These are phyloP conservation scores for Albula goreensis DNA, from an alignment of 2,113 vertebrate species.

Conservation along the genomic window DNA sequence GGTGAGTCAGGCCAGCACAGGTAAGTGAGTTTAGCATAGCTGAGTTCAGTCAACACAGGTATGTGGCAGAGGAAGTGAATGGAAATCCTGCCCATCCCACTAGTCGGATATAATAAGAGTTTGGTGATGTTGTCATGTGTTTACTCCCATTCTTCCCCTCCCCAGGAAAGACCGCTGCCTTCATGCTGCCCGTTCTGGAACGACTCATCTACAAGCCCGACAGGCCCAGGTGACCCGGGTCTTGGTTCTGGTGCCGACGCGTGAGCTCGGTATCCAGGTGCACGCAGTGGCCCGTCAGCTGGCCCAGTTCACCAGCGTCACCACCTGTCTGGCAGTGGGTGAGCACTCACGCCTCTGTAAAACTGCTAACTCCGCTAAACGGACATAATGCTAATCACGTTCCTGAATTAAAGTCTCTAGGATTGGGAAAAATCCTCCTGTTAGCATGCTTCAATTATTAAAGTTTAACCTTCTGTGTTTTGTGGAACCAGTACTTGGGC, in stretches of 20 bases:
- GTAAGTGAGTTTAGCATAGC: background rate
- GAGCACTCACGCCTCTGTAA: conserved; percentile 44
- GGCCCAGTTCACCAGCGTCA: conserved; percentile 88
- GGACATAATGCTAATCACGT: too few species aligned
- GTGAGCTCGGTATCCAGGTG: conserved; percentile 96
- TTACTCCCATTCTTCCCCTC: background rate
- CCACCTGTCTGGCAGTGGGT: conserved; percentile 91
- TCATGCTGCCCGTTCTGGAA: conserved; percentile 91
- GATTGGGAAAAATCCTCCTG: too few species aligned
- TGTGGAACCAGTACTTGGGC: too few species aligned
- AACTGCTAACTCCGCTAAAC: background rate
- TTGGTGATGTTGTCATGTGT: background rate
- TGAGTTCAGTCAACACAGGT: background rate
- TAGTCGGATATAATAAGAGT: background rate
- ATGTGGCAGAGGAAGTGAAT: background rate
- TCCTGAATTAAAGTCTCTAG: background rate
- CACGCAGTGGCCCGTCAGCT: conserved; percentile 88
- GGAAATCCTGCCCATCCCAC: background rate
- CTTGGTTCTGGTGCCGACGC: conserved; percentile 88
- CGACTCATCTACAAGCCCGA: conserved; percentile 93
- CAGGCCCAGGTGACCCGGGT: conserved; percentile 87
- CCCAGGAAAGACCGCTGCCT: conserved; percentile 93
- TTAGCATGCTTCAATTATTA: too few species aligned
- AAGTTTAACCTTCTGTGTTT: too few species aligned
- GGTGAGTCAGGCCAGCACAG: conserved; percentile 61